Base-by-base conservation (phyloP, 53 echinoderm and acorn worm genomes). In the Glandiceps talaboti region DNA sequence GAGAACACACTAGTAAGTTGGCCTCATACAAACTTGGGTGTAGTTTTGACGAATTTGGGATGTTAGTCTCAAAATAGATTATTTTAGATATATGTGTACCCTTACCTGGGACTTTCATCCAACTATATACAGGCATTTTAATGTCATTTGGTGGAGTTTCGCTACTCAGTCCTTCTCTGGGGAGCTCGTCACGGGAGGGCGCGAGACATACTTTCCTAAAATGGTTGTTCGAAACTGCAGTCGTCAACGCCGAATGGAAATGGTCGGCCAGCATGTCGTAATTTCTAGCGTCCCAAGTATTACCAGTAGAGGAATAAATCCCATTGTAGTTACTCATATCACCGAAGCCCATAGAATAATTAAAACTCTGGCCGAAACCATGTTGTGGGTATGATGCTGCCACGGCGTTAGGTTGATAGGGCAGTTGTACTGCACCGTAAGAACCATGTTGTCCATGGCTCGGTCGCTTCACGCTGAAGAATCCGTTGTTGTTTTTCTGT, bases 101-200 rank as follows among this genome's bases (percentile, higher is more conserved):
- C 92, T 84, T 88, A 96, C 97, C 97, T 89, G 97, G 97, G 28
- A 96, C 92, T 89, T 96, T 96, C 97, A 96, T 96, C 97, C 97
- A 96, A 79, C 88, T 91, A 33, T 93, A 96, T 6, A 96, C 97
- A 1, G 97, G 97, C 33, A 92, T 92, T 82, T 93, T 45, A 6
- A 45, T 20, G 20, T 20, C 20, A 12, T 45, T 6, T 45, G 64
- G 20, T 20, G 64, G 64, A 12, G 64, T 20, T 20, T 45, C 64
- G 64, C 20, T 20, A 20, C 64, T 45, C 6, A 12, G 6, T 45
- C 64, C 6, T 20, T 45, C 64, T 6, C 64, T 45, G 64, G 64
- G 64, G 64, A 6, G 6, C 64, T 45, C 64, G 64, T 45, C 64
- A 45, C 64, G 64, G 64, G 64, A 45, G 64, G 64, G 64, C 64